Evolutionary conservation across 2,797 vertebrate species (phyloP).

Genomic region (Mustela erminea): DNA sequence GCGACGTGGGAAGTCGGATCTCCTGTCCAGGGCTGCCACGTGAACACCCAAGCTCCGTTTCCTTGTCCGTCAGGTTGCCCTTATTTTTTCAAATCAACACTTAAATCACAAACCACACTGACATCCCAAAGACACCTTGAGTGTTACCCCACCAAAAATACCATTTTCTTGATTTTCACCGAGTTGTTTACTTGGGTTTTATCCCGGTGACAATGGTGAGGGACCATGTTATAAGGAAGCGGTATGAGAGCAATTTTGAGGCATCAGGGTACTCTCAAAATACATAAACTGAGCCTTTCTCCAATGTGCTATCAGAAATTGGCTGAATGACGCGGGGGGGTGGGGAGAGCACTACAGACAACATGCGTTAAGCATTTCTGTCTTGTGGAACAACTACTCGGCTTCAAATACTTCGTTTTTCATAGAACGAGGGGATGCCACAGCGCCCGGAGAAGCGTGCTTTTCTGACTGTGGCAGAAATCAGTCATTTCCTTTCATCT

Average conservation of each 20-base stretch:
- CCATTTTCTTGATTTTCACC: constrained; percentile 66
- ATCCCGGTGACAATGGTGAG: constrained; percentile 22
- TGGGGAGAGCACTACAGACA: not conserved
- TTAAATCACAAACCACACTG: constrained; percentile 45
- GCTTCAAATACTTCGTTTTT: not conserved
- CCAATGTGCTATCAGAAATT: constrained; percentile 29
- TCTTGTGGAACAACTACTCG: not conserved
- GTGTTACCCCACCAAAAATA: constrained; percentile 49
- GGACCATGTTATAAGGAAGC: constrained; percentile 22
- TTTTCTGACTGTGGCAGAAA: not conserved
- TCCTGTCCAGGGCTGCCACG: constrained; percentile 7
- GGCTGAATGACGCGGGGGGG: not conserved
- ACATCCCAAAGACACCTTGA: constrained; percentile 30
- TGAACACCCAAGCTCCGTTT: not conserved
- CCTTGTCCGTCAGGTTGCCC: constrained; percentile 40
- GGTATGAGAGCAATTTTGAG: constrained; percentile 68
- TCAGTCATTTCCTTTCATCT: constrained; percentile 39
- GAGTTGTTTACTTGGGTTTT: constrained; percentile 69
- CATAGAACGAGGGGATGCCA: too few relatives aligned
- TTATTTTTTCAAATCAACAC: constrained; percentile 45
- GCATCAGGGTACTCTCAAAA: constrained; percentile 45
- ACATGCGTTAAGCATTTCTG: not conserved
- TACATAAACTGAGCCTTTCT: constrained; percentile 28
- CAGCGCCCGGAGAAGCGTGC: not conserved
- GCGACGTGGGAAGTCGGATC: not conserved